Conservation (phyloP, 2,797 vertebrate species). For the Pantherophis vulpinus region DNA sequence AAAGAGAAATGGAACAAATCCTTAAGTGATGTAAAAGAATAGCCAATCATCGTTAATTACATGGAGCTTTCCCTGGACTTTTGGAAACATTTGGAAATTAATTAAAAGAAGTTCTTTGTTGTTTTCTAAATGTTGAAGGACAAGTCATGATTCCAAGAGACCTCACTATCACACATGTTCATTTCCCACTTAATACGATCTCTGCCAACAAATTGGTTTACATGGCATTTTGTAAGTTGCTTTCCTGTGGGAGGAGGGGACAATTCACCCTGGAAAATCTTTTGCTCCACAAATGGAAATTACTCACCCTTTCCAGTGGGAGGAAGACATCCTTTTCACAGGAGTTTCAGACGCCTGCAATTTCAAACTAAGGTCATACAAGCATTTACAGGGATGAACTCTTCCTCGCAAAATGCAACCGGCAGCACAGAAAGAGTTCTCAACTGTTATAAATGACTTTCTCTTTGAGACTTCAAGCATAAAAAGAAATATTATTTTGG, state of each 20-base stretch:
- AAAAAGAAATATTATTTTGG: not conserved
- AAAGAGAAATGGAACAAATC: conserved; percentile 39
- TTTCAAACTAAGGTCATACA: not conserved
- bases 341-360: fast-evolving
- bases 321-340: conserved; percentile 2
- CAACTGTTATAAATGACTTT: not conserved
- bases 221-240: conserved; percentile 41
- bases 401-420: not conserved
- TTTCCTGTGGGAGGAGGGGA: conserved; percentile 52
- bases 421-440: not conserved
- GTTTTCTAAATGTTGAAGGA: conserved; percentile 58
- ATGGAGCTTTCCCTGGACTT: conserved; percentile 2
- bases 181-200: conserved; percentile 56
- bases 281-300: conserved; percentile 26
- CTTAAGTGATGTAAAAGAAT: conserved; percentile 37
- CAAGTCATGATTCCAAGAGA: conserved; percentile 53
- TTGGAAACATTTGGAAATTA: conserved; percentile 57
- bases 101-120: conserved; percentile 44
- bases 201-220: conserved; percentile 51
- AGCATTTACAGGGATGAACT: not conserved
- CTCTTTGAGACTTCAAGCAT: not conserved
- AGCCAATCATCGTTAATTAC: not conserved
- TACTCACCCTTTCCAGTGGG: conserved; percentile 21
- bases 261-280: conserved; percentile 19
- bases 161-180: conserved; percentile 36